These are phyloP conservation scores for Pseudorhombus dupliciocellatus DNA, from an alignment of 2,113 vertebrate species.

Conservation along the genomic window DNA sequence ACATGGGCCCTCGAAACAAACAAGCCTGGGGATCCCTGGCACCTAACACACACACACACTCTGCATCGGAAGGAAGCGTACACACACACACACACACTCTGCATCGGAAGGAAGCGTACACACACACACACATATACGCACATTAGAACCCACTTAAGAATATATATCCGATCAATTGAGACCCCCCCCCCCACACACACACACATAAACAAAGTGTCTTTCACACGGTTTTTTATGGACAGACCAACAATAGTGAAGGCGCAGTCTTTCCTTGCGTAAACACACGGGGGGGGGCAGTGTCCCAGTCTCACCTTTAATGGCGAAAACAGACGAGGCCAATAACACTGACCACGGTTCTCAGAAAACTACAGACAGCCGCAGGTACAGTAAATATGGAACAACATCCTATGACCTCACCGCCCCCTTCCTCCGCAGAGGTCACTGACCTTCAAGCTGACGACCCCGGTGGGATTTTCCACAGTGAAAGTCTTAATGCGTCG, in stretches of 20 bases:
- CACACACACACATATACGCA: background rate
- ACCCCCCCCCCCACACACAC: background rate
- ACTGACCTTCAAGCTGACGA: no score
- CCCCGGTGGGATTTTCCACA: no score
- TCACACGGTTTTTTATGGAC: constrained; percentile 21
- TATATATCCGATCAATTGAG: background rate
- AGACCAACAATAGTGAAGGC: constrained; percentile 46
- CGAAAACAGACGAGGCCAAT: constrained; percentile 41
- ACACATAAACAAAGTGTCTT: background rate
- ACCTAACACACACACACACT: background rate
- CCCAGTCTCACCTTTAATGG: constrained; percentile 22
- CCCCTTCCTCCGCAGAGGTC: no score
- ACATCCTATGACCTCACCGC: no score
- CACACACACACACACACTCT: background rate
- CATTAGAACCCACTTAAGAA: background rate
- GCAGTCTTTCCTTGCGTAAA: constrained; percentile 8
- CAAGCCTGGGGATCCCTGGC: constrained; percentile 1
- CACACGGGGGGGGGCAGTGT: background rate
- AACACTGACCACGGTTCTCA: background rate
- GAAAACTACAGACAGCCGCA: background rate
- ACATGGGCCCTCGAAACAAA: constrained; percentile 37
- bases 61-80: background rate
- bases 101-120: no score
- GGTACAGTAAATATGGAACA: no score
- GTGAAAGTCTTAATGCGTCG: background rate